phyloP scores from a whole-genome alignment of 1,140 invertebrate genomes.

The Cydia strobilella region DNA sequence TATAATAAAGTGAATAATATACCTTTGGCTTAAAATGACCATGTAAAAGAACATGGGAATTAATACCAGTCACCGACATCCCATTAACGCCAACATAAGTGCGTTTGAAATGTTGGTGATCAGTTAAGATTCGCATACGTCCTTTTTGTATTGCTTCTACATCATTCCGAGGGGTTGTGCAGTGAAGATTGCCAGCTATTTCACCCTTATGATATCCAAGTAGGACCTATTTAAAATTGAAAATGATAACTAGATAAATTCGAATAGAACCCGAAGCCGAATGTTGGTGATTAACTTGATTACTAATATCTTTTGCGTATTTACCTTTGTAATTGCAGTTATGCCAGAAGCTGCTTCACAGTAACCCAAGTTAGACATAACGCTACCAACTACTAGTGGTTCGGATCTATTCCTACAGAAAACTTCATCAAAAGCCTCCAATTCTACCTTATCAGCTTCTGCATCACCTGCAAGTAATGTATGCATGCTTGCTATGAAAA shows the following conservation, averaged over 20 bases:
- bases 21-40: conserved; percentile 62
- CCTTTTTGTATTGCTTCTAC: conserved; percentile 51
- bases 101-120: conserved; percentile 44
- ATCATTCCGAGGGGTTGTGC: conserved; percentile 46
- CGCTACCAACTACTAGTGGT: conserved; percentile 85
- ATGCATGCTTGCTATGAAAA: too few species aligned
- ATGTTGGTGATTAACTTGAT: too few species aligned
- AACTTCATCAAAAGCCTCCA: conserved; percentile 50
- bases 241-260: too few species aligned
- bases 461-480: conserved; percentile 69
- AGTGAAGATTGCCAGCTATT: conserved; percentile 54
- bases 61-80: conserved; percentile 52
- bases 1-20: not conserved
- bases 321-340: conserved; percentile 80
- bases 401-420: conserved; percentile 67
- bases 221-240: conserved; percentile 48
- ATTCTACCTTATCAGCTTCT: conserved; percentile 56
- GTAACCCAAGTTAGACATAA: conserved; percentile 88
- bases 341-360: conserved; percentile 84
- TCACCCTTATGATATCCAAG: conserved; percentile 53
- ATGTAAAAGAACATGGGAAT: conserved; percentile 54
- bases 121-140: conserved; percentile 50
- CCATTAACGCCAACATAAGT: conserved; percentile 54
- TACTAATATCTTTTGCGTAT: not conserved
- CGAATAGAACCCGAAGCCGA: too few species aligned